Conservation (phyloP, 1,140 invertebrate genomes). For the Drosophila auraria region DNA sequence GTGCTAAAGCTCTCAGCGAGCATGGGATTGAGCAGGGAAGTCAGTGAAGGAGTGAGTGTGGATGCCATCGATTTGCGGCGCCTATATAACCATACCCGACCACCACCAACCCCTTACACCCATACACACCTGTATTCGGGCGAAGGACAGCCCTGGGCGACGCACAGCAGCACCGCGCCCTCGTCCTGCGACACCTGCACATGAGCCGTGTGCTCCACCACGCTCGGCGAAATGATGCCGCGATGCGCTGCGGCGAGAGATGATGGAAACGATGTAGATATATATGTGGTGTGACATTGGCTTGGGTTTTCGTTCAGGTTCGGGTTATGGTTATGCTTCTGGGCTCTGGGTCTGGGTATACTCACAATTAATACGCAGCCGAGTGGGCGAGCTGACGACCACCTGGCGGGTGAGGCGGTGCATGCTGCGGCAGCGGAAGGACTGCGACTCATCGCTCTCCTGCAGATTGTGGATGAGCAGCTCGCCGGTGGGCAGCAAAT, state of each 20-base stretch:
- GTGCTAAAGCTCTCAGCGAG: constrained; percentile 52
- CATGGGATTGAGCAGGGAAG: neutral
- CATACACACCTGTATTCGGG: constrained; percentile 89
- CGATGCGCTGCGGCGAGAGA: constrained; percentile 87
- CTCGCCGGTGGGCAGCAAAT: constrained; percentile 92
- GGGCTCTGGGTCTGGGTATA: constrained; percentile 44
- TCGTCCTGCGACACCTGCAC: constrained; percentile 91
- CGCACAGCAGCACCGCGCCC: constrained; percentile 90
- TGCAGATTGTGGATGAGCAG: constrained; percentile 91
- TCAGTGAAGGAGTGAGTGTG: constrained; percentile 31
- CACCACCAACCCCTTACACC: neutral
- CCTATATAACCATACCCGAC: constrained; percentile 9
- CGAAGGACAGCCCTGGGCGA: constrained; percentile 90
- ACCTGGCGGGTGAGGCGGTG: constrained; percentile 91
- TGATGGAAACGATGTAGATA: constrained; percentile 46
- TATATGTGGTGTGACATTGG: constrained; percentile 57
- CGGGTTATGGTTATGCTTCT: constrained; percentile 11
- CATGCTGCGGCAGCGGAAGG: constrained; percentile 92
- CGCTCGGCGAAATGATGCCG: constrained; percentile 88
- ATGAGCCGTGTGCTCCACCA: constrained; percentile 89
- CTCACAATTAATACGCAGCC: constrained; percentile 90
- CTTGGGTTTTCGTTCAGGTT: constrained; percentile 26
- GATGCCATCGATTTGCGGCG: constrained; percentile 62
- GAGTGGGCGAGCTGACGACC: constrained; percentile 90
- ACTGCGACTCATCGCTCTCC: constrained; percentile 90